Evolutionary conservation across 2,113 vertebrate species (phyloP), one percentile per base, ranked within the genome.

Genomic region (Leptobrachium leishanense): DNA sequence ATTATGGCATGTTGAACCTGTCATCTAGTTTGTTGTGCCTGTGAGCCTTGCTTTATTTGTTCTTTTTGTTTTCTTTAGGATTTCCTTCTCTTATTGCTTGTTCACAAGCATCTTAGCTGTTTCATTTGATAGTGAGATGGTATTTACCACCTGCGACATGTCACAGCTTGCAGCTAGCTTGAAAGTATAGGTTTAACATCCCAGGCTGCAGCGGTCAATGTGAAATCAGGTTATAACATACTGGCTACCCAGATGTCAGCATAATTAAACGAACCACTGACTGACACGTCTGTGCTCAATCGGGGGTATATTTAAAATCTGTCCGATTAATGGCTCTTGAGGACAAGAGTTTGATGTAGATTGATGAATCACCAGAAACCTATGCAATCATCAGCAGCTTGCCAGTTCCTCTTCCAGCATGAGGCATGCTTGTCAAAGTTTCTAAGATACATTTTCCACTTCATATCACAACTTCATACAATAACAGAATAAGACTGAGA

Each of bases 251-350:
- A 15, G 55, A 15, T 59, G 55, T 59, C 55, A 59, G 13, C 3
- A 59, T 12, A 59, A 59, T 59, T 59, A 59, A 59, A 59, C 13
- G 55, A 59, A 12, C 55, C 55, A 59, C 55, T 15, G 55, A 59
- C 55, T 59, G 55, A 59, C 55, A 59, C 55, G 13, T 59, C 55
- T 59, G 55, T 59, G 55, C 55, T 2, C 13, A 59, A 59, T 59
- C 55, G 13, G 55, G 55, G 55, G 11, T 59, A 59, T 59, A 59
- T 59, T 59, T 59, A 59, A 59, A 59, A 59, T 59, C 55, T 59
- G 55, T 8, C 55, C 6, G 13, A 59, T 59, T 59, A 59, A 11
- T 59, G 55, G 55, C 55, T 59, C 55, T 59, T 11, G 55, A 12
- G 55, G 55, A 59, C 55, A 11, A 59, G 10, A 59, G 55, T 11